Conservation (phyloP, 2,888 invertebrate genomes). For the Mesorhabditis spiculigera region DNA sequence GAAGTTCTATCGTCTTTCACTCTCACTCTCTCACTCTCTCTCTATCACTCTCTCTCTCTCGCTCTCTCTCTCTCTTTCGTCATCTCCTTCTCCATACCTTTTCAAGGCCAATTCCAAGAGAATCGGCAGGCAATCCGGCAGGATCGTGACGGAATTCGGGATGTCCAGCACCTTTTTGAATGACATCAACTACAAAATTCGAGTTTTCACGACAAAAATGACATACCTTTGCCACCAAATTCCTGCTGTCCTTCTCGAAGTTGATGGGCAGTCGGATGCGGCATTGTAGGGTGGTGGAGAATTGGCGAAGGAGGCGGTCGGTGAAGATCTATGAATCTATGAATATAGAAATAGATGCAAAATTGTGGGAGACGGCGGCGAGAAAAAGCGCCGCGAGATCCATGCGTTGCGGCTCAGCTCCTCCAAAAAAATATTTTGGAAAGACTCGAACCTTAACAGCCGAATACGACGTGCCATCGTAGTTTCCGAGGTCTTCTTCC, state of each 20-base stretch:
- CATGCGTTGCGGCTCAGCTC: no score
- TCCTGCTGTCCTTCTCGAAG: constrained; percentile 26
- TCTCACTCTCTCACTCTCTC: no score
- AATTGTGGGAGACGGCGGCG: no score
- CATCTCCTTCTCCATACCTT: neutral
- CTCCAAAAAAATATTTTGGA: no score
- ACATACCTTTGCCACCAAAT: constrained; percentile 31
- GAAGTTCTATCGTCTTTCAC: no score
- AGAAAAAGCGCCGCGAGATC: no score
- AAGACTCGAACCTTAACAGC: constrained; percentile 26
- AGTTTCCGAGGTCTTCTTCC: constrained; percentile 30
- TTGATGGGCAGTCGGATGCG: constrained; percentile 45
- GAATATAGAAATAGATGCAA: no score
- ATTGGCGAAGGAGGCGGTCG: constrained; percentile 29
- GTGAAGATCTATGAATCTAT: constrained; percentile 16
- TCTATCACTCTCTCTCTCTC: no score
- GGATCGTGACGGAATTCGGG: constrained; percentile 34
- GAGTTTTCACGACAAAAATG: neutral
- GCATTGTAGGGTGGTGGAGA: constrained; percentile 36
- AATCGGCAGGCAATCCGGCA: constrained; percentile 34
- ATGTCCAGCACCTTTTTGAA: constrained; percentile 30
- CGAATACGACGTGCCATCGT: constrained; percentile 38
- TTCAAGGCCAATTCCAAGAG: constrained; percentile 27
- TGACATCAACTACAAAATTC: constrained; percentile 15
- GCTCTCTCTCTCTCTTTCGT: no score